Base-by-base conservation (phyloP, 23 tunicate species). In the Trididemnum nubilum region DNA sequence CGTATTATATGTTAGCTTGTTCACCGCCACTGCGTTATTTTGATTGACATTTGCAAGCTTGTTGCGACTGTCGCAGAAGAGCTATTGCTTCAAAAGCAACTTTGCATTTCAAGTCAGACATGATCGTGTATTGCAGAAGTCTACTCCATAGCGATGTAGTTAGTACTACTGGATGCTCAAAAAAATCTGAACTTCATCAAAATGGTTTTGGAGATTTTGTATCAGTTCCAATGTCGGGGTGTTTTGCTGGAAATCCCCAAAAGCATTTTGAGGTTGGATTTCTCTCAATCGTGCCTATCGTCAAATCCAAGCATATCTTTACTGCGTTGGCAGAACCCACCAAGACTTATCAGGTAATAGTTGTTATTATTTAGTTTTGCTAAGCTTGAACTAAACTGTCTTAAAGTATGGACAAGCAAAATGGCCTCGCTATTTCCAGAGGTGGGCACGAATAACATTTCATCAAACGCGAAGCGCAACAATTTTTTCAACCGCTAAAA, bases 191-290 rank as follows among this genome's bases (percentile, higher is more conserved):
- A 44, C 9, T 44, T 44, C 15, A 7, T 44, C 54, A 15, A 44
- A 36, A 82, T 1, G 78, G 86, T 32, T 82, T 65, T 71, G 87
- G 87, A 26, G 81, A 83, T 29, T 74, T 73, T 83, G 60, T 60
- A 5, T 78, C 87, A 4, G 34, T 83, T 61, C 30, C 73, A 71
- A 31, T 37, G 30, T 15, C 67, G 28, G 67, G 67, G 3, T 3
- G 25, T 61, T 61, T 22, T n/a, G n/a, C 5, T 61, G 5, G 26
- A 21, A 24, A 5, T 21, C 3, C n/a, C 5, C 67, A 61, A 12
- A 61, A 61, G 29, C 28, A 61, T 12, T 24, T 0, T 39, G 81
- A 83, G 73, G 26, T 74, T 59, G 87, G 87, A 61, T 51, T 23
- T 74, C 28, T 58, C 15, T 60, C 87, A 7, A 29, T 83, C 21